Evolutionary conservation across 2,113 vertebrate genomes (phyloP).

Genomic region (Cyprinodon brontotheroides): DNA sequence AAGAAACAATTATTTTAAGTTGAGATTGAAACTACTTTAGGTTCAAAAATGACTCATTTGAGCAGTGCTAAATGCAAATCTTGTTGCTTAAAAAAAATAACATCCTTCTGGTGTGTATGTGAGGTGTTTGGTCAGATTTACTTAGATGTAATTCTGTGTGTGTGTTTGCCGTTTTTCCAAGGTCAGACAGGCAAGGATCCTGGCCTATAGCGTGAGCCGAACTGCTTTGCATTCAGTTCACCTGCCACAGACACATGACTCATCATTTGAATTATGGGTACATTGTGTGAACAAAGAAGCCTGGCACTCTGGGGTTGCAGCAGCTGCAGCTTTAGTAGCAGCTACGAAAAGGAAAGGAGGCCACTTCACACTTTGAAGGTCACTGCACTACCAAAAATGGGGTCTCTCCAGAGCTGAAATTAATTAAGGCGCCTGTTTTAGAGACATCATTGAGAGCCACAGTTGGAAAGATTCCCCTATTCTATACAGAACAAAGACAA

Average conservation of each 20-base stretch:
- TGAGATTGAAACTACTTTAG: neutral
- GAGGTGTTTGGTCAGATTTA: slow-evolving; percentile 7
- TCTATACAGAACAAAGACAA: slow-evolving; percentile 1
- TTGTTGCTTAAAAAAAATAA: too few relatives aligned
- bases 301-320: slow-evolving; percentile 6
- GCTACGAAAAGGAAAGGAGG: slow-evolving; percentile 57
- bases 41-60: neutral
- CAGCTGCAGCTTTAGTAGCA: slow-evolving; percentile 3
- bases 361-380: slow-evolving; percentile 70
- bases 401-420: slow-evolving; percentile 72
- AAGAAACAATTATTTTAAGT: neutral
- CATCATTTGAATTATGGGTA: slow-evolving; percentile 68
- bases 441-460: slow-evolving; percentile 53
- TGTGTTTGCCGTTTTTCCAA: slow-evolving; percentile 31
- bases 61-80: neutral
- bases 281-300: slow-evolving; percentile 30
- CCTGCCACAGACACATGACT: slow-evolving; percentile 58
- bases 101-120: neutral
- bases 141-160: slow-evolving; percentile 6
- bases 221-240: slow-evolving; percentile 71
- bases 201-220: slow-evolving; percentile 21
- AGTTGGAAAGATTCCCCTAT: slow-evolving; percentile 39
- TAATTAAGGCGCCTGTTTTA: slow-evolving; percentile 74
- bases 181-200: slow-evolving; percentile 40
- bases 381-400: slow-evolving; percentile 73